Evolutionary conservation across 1,140 invertebrate species (phyloP), one percentile per base, ranked within the genome.

Genomic region (Drusus annulatus): DNA sequence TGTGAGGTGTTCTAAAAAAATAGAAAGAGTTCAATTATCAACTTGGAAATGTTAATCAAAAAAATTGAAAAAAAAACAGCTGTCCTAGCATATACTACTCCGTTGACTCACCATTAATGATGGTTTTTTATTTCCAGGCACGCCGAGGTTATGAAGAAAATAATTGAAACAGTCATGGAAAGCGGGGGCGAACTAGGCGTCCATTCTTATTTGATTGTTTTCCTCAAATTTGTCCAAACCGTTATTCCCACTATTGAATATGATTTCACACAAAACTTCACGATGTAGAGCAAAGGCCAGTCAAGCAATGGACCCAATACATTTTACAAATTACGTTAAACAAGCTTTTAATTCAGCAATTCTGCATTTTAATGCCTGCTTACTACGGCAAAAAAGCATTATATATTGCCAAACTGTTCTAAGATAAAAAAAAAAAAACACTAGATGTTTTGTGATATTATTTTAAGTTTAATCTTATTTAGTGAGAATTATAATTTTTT

Each of bases 191-290:
- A 99, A 86, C 90, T 99, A 80, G 96, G 95, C n/a, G 98, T 99
- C 81, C 97, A 99, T 88, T 96, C 97, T 91, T 99, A 99, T 91
- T 93, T 99, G 52, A 98, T 99, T 85, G 97, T 99, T 86, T 99
- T 99, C 89, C 92, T 99, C n/a, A 99, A 99, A 91, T 99, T 99
- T 90, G 97, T 99, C 84, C 96, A 98, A 89, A 98, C 98, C 58
- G 97, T 99, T 82, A 99, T 99, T 89, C 99, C 99, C 69, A 99
- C 99, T 15, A 98, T 99, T 85, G 98, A 99, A 90, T 99, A 99
- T 88, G 99, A 99, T 91, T 99, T 97, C 89, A 99, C 98, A 54
- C 96, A 98, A 89, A 98, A 99, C 89, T 98, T 99, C 87, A 94
- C 95, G 84, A 93, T 99, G 89, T 96, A 74, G 54, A 74, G 25